Evolutionary conservation across 2,888 invertebrate genomes (phyloP), one percentile per base, ranked within the genome.

Genomic region (Acleris emargana): DNA sequence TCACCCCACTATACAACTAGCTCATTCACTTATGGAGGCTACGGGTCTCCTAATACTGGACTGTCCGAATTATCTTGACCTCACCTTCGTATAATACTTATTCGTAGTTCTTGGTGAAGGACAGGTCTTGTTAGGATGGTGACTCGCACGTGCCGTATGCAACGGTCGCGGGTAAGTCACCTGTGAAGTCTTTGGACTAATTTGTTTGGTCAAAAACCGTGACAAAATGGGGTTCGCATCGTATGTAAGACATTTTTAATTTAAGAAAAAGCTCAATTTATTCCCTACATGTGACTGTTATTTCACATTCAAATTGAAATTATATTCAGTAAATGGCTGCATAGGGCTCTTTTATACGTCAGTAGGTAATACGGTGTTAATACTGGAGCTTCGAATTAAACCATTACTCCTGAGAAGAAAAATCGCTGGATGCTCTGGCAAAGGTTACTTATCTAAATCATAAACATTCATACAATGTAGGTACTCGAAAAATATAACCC

Each of bases 91-190:
- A 43, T 43, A 13, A 13, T 20, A 50, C 18, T 28, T 47, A 9
- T 5, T 20, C 20, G n/a, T 11, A 16, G 17, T 3, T 60, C 16
- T 57, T 25, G n/a, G 28, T 3, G 13, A 28, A 3, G 0, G 9
- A 57, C 6, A 38, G 66, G 57, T 61, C 52, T 47, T 16, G 17
- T 13, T 66, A 38, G 22, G 20, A 1, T 66, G 61, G 66, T 45
- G 17, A 0, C 0, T 3, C 28, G 11, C 64, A 42, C 66, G 66
- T 66, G 66, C 61, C 51, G 51, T 66, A 66, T 22, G 32, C 66
- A 61, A 61, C 66, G 61, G 61, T 47, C 54, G 59, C 47, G 53
- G 57, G 60, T 66, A 66, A 66, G 52, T 66, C 66, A 66, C 66
- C 66, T 66, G 66, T 66, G 38, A 45, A 54, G 59, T 52, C 45